phyloP scores from a whole-genome alignment of 2,113 vertebrate species.

The Erpornis zantholeuca region DNA sequence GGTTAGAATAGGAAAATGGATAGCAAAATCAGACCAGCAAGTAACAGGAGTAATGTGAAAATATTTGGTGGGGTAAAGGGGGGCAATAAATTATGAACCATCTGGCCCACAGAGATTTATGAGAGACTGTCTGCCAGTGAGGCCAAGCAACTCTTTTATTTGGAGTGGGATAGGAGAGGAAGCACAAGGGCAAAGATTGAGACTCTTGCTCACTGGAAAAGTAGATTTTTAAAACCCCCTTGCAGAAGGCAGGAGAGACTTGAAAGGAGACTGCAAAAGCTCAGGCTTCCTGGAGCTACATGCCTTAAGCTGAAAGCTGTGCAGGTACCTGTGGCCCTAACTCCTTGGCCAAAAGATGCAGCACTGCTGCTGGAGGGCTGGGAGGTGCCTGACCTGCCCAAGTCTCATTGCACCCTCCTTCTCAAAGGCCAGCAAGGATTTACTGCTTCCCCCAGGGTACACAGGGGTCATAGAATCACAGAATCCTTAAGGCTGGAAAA shows the following conservation, averaged over 20 bases:
- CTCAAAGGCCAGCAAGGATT: neutral
- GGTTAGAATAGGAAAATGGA: neutral
- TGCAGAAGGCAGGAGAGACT: neutral
- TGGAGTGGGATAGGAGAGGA: neutral
- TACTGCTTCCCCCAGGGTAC: neutral
- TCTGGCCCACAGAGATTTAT: neutral
- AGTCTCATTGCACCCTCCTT: neutral
- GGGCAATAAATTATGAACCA: neutral
- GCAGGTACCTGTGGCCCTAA: fast-evolving
- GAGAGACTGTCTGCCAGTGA: neutral
- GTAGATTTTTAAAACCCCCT: neutral
- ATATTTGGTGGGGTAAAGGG: neutral
- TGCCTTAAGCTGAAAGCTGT: neutral
- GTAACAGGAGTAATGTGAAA: neutral
- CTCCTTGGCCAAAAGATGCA: neutral
- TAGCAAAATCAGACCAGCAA: neutral
- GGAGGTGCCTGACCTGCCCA: neutral
- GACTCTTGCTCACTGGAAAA: neutral
- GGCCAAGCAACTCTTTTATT: neutral
- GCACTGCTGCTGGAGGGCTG: neutral
- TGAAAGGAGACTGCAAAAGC: neutral
- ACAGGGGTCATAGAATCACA: neutral
- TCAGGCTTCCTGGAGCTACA: neutral
- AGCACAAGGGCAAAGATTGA: neutral
- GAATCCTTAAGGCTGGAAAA: neutral